Conservation (phyloP, 2,888 invertebrate genomes). For the Slavum lentiscoides region DNA sequence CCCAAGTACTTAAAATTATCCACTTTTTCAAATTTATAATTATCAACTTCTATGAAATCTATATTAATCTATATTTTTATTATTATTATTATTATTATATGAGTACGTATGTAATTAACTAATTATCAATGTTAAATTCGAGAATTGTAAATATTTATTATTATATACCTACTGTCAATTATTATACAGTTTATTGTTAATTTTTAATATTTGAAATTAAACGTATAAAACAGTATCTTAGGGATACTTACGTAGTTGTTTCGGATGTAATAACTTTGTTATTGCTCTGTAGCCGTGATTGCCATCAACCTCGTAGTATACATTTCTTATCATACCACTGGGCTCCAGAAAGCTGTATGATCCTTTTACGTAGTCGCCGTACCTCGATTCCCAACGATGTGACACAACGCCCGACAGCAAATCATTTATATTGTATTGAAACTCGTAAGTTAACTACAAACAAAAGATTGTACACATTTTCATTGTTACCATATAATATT, state of each 20-base stretch:
- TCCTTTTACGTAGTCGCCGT: constrained; percentile 58
- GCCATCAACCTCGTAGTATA: constrained; percentile 58
- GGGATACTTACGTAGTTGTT: constrained; percentile 18
- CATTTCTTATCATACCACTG: constrained; percentile 58
- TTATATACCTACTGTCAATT: no score
- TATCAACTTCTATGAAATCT: no score
- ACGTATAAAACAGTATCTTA: neutral
- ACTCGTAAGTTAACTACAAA: constrained; percentile 58
- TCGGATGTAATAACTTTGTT: constrained; percentile 15
- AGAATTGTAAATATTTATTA: neutral
- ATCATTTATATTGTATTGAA: constrained; percentile 58
- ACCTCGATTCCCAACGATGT: constrained; percentile 58
- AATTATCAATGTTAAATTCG: no score
- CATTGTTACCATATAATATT: neutral
- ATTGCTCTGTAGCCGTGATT: constrained; percentile 58
- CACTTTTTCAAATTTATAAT: no score
- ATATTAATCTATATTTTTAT: no score
- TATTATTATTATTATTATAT: neutral
- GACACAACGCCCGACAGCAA: constrained; percentile 57
- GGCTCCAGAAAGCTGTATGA: constrained; percentile 58
- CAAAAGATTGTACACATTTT: no score
- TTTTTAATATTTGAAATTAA: neutral
- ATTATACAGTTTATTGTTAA: no score
- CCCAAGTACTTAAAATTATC: no score
- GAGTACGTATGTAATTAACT: no score